These are phyloP conservation scores for Blastobasis lacticolella DNA, from an alignment of 2,888 invertebrate species.

Conservation along the genomic window DNA sequence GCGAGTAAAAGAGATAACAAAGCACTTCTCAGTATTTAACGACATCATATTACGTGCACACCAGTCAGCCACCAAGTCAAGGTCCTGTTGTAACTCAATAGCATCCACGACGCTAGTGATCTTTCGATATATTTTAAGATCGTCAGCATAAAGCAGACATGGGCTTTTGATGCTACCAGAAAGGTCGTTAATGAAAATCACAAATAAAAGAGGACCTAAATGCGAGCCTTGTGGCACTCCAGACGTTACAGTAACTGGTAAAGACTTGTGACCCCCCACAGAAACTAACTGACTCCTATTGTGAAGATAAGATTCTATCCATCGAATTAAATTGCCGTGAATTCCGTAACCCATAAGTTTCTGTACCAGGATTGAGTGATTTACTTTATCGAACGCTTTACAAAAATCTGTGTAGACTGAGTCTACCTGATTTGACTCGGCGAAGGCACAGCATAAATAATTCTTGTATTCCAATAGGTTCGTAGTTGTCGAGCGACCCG, in stretches of 20 bases:
- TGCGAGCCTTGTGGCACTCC: conserved; percentile 3
- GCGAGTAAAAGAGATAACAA: too few species aligned
- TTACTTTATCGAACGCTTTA: not conserved
- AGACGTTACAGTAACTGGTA: not conserved
- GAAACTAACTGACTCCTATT: not conserved
- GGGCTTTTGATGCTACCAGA: too few species aligned
- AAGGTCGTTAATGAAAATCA: not conserved
- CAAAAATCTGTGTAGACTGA: not conserved
- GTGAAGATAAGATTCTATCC: not conserved
- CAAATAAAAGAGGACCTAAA: not conserved
- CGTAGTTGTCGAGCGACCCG: not conserved
- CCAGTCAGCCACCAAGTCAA: too few species aligned
- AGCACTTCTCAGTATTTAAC: too few species aligned
- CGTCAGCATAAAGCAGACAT: too few species aligned
- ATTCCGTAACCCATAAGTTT: not conserved
- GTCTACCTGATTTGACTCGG: not conserved
- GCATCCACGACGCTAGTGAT: too few species aligned
- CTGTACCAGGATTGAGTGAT: not conserved
- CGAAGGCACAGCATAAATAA: not conserved
- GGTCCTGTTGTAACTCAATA: too few species aligned
- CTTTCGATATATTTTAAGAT: too few species aligned
- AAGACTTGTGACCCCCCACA: not conserved
- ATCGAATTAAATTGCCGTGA: not conserved
- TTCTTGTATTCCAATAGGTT: not conserved
- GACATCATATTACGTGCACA: too few species aligned